Conservation (phyloP, 35 echinoderm and acorn worm genomes). For the Patiria miniata region DNA sequence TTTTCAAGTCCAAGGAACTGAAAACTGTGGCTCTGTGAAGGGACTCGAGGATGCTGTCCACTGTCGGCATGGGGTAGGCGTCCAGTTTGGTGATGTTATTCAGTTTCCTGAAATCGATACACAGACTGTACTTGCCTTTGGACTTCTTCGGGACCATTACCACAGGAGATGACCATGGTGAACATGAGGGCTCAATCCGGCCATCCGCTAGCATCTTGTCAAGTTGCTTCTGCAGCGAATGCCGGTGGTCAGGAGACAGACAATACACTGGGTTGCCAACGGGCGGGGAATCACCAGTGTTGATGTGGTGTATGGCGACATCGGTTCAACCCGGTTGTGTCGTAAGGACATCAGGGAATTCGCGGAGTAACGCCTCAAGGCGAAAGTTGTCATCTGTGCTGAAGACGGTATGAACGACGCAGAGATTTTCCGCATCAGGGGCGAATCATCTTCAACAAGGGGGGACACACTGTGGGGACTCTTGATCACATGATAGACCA, state of each 20-base stretch:
- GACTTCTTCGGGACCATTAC: conserved; percentile 64
- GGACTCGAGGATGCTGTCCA: conserved; percentile 42
- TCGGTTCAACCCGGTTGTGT: conserved; percentile 54
- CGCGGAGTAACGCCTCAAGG: not conserved
- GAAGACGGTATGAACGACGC: not conserved
- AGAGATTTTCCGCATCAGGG: not conserved
- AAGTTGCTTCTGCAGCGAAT: conserved; percentile 50
- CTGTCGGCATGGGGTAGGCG: conserved; percentile 59
- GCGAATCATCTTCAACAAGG: not conserved
- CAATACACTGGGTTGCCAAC: conserved; percentile 36
- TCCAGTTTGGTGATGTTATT: conserved; percentile 58
- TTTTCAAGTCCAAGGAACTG: conserved; percentile 58
- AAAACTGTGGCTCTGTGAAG: conserved; percentile 50
- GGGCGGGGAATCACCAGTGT: conserved; percentile 37
- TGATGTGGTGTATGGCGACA: conserved; percentile 39
- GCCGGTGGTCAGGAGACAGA: conserved; percentile 6
- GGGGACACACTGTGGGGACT: not conserved
- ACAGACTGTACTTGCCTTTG: conserved; percentile 35
- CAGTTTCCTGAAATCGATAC: conserved; percentile 54
- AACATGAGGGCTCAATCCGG: conserved; percentile 47
- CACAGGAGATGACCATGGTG: conserved; percentile 63
- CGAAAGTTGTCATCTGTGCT: not conserved
- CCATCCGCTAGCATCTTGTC: conserved; percentile 42
- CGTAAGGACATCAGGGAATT: conserved; percentile 30
- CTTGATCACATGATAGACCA: not conserved